These are phyloP conservation scores for Heloderma charlesbogerti DNA, from an alignment of 2,113 vertebrate species.

Conservation along the genomic window DNA sequence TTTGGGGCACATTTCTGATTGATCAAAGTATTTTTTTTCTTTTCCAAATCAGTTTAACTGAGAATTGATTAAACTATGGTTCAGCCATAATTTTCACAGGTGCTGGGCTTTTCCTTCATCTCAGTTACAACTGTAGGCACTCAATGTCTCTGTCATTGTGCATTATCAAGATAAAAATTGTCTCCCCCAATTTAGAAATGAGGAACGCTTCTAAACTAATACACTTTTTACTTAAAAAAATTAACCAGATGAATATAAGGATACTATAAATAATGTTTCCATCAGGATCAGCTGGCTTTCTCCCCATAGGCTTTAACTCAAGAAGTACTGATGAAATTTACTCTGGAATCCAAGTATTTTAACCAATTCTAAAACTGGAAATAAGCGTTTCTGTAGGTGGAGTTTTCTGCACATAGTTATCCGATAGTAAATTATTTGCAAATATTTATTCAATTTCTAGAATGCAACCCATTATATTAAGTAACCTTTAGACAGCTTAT, in stretches of 20 bases:
- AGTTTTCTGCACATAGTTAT: not conserved
- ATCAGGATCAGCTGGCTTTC: not conserved
- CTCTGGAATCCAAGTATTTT: not conserved
- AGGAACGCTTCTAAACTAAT: not conserved
- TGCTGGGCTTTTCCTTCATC: not conserved
- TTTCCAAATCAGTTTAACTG: not conserved
- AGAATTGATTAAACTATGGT: not conserved
- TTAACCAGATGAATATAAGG: not conserved
- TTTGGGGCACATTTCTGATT: not conserved
- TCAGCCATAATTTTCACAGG: not conserved
- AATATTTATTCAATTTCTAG: not conserved
- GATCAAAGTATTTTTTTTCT: not conserved
- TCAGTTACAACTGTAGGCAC: no score
- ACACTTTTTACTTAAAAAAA: not conserved
- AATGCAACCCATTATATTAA: not conserved
- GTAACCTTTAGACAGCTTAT: not conserved
- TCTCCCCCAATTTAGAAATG: not conserved
- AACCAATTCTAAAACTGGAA: not conserved
- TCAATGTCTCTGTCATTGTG: not conserved
- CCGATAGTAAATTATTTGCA: not conserved
- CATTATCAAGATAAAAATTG: slow-evolving; percentile 5
- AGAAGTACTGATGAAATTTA: not conserved
- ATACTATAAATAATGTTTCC: not conserved
- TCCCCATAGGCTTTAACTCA: not conserved
- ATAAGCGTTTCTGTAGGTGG: slow-evolving; percentile 13